phyloP scores from a whole-genome alignment of 2,888 invertebrate species.

The Leucozona laternaria region DNA sequence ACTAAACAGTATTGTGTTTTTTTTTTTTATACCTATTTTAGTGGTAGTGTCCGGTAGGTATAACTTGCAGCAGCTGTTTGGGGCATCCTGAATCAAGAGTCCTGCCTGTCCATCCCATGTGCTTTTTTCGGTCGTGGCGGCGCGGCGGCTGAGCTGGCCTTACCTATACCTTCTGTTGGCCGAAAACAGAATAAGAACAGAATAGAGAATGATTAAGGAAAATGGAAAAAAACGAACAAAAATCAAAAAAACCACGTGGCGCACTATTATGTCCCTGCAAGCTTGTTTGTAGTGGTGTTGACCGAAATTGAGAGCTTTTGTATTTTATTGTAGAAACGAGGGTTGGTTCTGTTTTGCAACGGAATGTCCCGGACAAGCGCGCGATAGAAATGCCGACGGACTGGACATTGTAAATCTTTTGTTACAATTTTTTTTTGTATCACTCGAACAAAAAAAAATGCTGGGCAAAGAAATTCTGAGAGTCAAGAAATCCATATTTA shows the following conservation, averaged over 20 bases:
- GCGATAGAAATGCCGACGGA: slow-evolving; percentile 68
- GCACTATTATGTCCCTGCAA: slow-evolving; percentile 43
- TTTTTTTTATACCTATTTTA: background rate
- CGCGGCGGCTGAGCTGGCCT: slow-evolving; percentile 42
- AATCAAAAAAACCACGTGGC: slow-evolving; percentile 70
- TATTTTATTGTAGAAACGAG: slow-evolving; percentile 1
- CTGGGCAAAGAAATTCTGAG: slow-evolving; percentile 16
- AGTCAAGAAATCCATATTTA: slow-evolving; percentile 60
- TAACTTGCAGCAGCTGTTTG: slow-evolving; percentile 58
- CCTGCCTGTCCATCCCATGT: slow-evolving; percentile 54
- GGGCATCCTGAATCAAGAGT: slow-evolving; percentile 32
- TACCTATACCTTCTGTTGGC: slow-evolving; percentile 47
- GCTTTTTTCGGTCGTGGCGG: slow-evolving; percentile 40
- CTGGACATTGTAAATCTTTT: slow-evolving; percentile 70
- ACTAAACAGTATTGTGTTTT: slow-evolving; percentile 61
- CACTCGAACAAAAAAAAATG: background rate
- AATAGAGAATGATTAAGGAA: slow-evolving; percentile 44
- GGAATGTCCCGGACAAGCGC: slow-evolving; percentile 44
- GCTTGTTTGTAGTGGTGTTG: slow-evolving; percentile 46
- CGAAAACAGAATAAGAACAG: slow-evolving; percentile 51
- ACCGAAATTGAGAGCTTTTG: slow-evolving; percentile 62
- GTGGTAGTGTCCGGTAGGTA: slow-evolving; percentile 61
- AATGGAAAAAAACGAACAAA: slow-evolving; percentile 8
- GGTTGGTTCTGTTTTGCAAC: slow-evolving; percentile 32
- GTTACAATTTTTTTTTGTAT: slow-evolving; percentile 30